Conservation (phyloP, 2,797 vertebrate species). For the Syndactyla subalaris region DNA sequence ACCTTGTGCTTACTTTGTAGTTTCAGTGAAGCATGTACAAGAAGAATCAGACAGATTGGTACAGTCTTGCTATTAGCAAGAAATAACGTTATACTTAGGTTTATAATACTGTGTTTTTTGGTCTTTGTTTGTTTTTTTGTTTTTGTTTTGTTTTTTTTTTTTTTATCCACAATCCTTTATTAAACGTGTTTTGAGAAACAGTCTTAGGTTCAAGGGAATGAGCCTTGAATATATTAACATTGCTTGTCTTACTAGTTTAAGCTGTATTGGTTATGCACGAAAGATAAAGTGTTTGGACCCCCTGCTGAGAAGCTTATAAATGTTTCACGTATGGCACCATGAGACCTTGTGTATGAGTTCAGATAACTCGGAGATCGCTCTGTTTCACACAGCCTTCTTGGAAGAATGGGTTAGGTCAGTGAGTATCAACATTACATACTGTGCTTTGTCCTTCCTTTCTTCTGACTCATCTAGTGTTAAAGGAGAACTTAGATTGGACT, state of each 20-base stretch:
- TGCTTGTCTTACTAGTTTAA: conserved; percentile 14
- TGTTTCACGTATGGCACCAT: not conserved
- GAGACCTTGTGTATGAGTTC: conserved; percentile 31
- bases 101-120: not conserved
- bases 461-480: conserved; percentile 46
- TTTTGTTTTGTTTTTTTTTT: not conserved
- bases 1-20: not conserved
- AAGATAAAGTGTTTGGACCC: not conserved
- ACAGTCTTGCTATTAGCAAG: not conserved
- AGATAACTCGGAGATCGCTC: conserved; percentile 9
- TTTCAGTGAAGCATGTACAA: not conserved
- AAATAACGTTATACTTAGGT: not conserved
- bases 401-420: conserved; percentile 5
- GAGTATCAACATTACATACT: not conserved
- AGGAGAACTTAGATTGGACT: conserved; percentile 55
- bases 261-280: not conserved
- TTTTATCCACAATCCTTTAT: not conserved
- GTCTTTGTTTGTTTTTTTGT: not conserved
- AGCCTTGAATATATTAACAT: not conserved
- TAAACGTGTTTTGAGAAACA: not conserved
- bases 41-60: not conserved
- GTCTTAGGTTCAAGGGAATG: not conserved
- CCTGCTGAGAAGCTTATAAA: conserved; percentile 7
- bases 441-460: conserved; percentile 48
- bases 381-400: not conserved